Evolutionary conservation across 53 echinoderm and acorn worm genomes (phyloP).

Genomic region (Zoroaster sp.): DNA sequence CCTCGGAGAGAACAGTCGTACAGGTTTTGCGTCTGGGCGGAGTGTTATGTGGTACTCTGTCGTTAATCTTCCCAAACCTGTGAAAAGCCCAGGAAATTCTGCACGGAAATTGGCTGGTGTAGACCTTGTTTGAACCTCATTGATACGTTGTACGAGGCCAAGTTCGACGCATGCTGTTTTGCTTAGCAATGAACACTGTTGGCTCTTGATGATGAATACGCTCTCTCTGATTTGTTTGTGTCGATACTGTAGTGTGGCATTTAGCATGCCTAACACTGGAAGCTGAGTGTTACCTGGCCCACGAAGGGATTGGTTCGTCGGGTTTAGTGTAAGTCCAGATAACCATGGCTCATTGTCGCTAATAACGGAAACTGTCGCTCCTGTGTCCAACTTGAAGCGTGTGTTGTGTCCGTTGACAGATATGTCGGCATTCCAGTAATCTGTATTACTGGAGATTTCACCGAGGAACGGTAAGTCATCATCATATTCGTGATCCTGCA

Average conservation of each 20-base stretch:
- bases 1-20: conserved; percentile 27
- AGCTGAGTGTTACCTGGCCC: conserved; percentile 26
- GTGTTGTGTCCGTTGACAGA: conserved; percentile 51
- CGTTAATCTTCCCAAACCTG: conserved; percentile 52
- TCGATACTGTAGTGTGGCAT: conserved; percentile 23
- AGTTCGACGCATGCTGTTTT: conserved; percentile 32
- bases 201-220: conserved; percentile 41
- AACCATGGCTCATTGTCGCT: conserved; percentile 1
- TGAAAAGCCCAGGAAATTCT: conserved; percentile 59
- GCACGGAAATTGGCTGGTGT: background rate
- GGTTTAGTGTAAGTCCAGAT: background rate
- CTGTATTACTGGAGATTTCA: background rate
- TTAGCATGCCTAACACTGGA: conserved; percentile 26
- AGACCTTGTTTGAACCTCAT: background rate
- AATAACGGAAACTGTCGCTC: conserved; percentile 46
- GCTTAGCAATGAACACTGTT: conserved; percentile 18
- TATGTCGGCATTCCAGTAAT: conserved; percentile 56
- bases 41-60: conserved; percentile 49
- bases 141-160: background rate
- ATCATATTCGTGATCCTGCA: conserved; percentile 6
- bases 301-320: background rate
- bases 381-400: conserved; percentile 66
- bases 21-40: conserved; percentile 14
- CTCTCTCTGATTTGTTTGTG: background rate
- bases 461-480: conserved; percentile 34